Evolutionary conservation across 2,888 invertebrate genomes (phyloP), one percentile per base, ranked within the genome.

Genomic region (Campoplex capitator): DNA sequence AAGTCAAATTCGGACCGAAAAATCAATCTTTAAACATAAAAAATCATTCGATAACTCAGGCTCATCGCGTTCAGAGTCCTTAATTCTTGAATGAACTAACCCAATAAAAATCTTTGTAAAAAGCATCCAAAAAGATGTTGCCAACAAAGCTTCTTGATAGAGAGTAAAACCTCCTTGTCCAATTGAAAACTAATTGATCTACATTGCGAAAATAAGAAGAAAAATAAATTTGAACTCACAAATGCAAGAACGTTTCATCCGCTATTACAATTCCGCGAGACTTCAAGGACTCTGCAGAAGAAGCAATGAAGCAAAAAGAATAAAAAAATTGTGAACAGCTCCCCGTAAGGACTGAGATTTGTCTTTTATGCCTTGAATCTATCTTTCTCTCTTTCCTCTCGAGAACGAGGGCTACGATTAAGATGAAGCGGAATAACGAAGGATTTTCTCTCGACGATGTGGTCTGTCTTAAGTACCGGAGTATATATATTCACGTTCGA

Each of bases 401-500:
- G 45, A 45, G 68, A 45, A 16, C 6, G 13, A 45, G 70, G 70
- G 70, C 45, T 45, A 70, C 28, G 45, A 70, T 45, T 42, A 62
- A 32, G 9, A 45, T 13, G 45, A 45, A 68, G 45, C 9, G 42
- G 23, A 42, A 45, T 38, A 68, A 45, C n/a, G 42, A 45, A 70
- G 70, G 70, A 45, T 42, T 70, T 45, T 45, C 45, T 45, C 28
- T 70, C 28, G 45, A 70, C 45, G 45, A 23, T 70, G 70, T 45
- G 70, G 70, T 70, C 70, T 45, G 70, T 42, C 45, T 70, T 8
- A 70, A 70, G 18, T 71, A 71, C 51, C 16, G 18, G 56, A 9
- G 74, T 74, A 23, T 23, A 23, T 23, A 23, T 23, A 56, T 35
- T 56, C n/a, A 56, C n/a, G 48, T 71, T 58, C 58, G n/a, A 71